These are phyloP conservation scores for Watsonalla cultraria DNA, from an alignment of 2,888 invertebrate species.

Conservation along the genomic window DNA sequence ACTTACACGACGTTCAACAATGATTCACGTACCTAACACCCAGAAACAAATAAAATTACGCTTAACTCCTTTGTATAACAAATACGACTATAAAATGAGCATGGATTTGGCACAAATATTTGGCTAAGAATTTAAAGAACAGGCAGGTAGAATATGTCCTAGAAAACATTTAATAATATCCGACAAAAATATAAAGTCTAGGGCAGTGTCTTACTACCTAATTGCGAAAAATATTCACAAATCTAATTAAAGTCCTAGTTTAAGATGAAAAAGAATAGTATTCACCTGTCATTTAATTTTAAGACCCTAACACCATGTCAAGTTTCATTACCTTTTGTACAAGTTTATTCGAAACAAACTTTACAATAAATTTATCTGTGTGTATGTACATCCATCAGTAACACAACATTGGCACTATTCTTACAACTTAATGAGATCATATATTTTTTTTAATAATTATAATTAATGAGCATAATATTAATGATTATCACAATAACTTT, in stretches of 20 bases:
- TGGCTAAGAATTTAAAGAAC: slow-evolving; percentile 11
- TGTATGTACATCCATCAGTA: background rate
- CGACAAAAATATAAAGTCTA: no score
- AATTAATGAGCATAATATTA: background rate
- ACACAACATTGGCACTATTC: slow-evolving; percentile 1
- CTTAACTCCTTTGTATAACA: background rate
- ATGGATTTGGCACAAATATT: slow-evolving; percentile 8
- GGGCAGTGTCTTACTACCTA: no score
- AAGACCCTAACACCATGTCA: no score
- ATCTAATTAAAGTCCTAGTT: no score
- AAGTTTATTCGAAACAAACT: slow-evolving; percentile 4
- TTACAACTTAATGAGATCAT: background rate
- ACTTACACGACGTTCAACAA: slow-evolving; percentile 17
- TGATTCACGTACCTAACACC: slow-evolving; percentile 9
- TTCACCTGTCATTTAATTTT: no score
- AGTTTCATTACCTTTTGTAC: no score
- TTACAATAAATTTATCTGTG: slow-evolving; percentile 4
- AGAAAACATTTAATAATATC: no score
- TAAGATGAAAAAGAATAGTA: no score
- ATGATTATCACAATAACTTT: slow-evolving; percentile 1
- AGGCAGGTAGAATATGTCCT: slow-evolving; percentile 15
- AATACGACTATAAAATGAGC: slow-evolving; percentile 5
- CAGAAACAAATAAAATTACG: slow-evolving; percentile 4
- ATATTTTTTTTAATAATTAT: background rate
- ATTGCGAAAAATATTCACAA: no score